Evolutionary conservation across 2,797 vertebrate genomes (phyloP), one percentile per base, ranked within the genome.

Genomic region (Pangasius larnaudii): DNA sequence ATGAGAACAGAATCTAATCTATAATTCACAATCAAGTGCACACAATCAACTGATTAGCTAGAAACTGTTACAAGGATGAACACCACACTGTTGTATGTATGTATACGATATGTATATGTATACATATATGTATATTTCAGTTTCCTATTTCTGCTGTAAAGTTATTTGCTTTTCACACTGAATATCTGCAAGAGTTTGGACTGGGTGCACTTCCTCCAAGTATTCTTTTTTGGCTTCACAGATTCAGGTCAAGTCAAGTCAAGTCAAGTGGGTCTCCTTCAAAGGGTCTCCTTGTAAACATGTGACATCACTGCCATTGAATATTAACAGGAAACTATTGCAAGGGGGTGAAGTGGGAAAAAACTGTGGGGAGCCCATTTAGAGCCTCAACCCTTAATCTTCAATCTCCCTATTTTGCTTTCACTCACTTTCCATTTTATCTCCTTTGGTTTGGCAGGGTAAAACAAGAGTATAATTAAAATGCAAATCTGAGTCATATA

Each of bases 301-400:
- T 46, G 84, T 90, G 90, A 92, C 89, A 85, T 91, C 90, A 91
- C 19, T 89, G 53, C 86, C 61, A 87, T 74, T 87, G 84, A 91
- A 91, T 90, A 89, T 90, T 88, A 91, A 88, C 86, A 74, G 81
- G 65, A 87, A 84, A 63, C 39, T 82, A 69, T 19, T 78, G 75
- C 80, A 88, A 88, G 77, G 79, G 74, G 77, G 69, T 61, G 63
- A 88, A 80, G 71, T 16, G 71, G 82, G 18, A 5, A 39, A 69
- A 88, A 89, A 80, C 89, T 80, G 75, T 30, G 42, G 86, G 67
- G 75, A 86, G 84, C 71, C 71, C 42, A 36, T 88, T 77, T 75
- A 85, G 75, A 80, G 86, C 49, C 74, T n/a, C 81, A 49, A 9
- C 4, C 46, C 51, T 49, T 33, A 65, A 65, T 83, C 49, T 39